Evolutionary conservation across 1,140 invertebrate genomes (phyloP), one percentile per base, ranked within the genome.

Genomic region (Sarcophaga peregrina): DNA sequence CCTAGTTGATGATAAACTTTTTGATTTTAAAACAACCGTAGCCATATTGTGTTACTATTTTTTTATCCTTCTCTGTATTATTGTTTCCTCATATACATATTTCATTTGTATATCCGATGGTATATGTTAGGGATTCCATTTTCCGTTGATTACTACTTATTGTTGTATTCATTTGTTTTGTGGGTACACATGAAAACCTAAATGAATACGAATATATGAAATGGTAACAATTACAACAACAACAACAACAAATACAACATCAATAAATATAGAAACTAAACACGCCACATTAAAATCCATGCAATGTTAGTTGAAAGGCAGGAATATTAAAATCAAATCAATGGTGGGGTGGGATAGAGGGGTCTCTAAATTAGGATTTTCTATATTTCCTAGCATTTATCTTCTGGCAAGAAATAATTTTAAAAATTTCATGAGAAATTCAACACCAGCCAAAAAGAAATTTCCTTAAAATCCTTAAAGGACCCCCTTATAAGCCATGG

Each of bases 101-200:
- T 2, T 37, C 4, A 37, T 37, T 37, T 37, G 25, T 37, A 37
- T 37, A 37, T 37, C 25, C 25, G 25, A 2, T 37, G 25, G 25
- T 68, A 20, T 68, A 25, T 68, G 1, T 11, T 62, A 7, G 54
- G 54, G 54, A 15, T 62, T 13, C 15, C n/a, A 15, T 62, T 62
- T 68, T 8, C 17, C n/a, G 47, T 78, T 78, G 75, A 78, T 78
- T 50, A n/a, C 75, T 13, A 78, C n/a, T 20, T 78, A 78, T 48
- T 15, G 8, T 78, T 78, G 75, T 78, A 78, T 78, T 78, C 75
- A 78, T 78, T 78, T 78, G 75, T 78, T 78, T 78, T 78, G 75
- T 50, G 75, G 62, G 47, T 78, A 20, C 47, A 10, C 8, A 74
- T 50, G 75, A 50, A 68, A 68, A 50, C 50, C 75, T 78, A 68